Evolutionary conservation across 1,140 invertebrate species (phyloP).

Genomic region (Temnothorax nylanderi): DNA sequence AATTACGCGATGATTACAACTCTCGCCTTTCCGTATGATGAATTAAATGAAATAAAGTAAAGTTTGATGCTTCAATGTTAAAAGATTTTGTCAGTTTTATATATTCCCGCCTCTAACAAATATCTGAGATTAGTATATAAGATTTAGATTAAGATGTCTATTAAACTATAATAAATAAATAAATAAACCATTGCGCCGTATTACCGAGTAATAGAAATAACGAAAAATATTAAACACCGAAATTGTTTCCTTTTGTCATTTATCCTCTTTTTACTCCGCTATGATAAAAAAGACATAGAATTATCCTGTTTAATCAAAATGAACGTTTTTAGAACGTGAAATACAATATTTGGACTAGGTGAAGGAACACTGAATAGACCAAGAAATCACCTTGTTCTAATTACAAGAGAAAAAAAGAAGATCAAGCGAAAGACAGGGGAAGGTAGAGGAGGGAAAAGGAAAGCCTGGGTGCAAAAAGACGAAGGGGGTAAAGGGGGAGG

Average conservation of each 20-base stretch:
- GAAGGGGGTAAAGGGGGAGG: neutral
- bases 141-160: neutral
- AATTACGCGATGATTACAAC: neutral
- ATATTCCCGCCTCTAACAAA: neutral
- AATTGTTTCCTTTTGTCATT: neutral
- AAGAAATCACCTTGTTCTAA: conserved; percentile 54
- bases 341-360: neutral
- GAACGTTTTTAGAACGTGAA: neutral
- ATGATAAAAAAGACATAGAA: neutral
- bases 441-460: neutral
- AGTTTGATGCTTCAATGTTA: neutral
- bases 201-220: neutral
- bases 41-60: neutral
- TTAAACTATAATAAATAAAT: neutral
- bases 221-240: neutral
- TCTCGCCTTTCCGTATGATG: neutral
- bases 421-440: neutral
- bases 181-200: neutral
- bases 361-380: neutral
- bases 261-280: too few relatives aligned
- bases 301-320: neutral
- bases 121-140: neutral
- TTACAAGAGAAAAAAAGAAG: conserved; percentile 33
- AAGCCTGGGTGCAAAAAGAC: conserved; percentile 11
- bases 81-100: neutral